These are phyloP conservation scores for Natator depressus DNA, from an alignment of 2,113 vertebrate genomes.

Conservation along the genomic window DNA sequence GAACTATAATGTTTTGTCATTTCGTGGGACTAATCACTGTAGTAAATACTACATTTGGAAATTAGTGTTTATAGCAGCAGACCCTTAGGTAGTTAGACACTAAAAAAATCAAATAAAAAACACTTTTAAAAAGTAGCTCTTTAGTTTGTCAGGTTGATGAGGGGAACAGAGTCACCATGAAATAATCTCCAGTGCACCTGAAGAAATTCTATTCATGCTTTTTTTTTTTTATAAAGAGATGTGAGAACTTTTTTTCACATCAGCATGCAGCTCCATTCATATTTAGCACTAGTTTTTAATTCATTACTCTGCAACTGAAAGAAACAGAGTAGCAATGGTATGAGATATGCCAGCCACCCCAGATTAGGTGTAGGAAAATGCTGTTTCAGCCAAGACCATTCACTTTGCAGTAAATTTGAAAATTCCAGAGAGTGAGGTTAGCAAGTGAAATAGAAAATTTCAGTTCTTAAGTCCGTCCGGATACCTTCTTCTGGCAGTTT, in stretches of 20 bases:
- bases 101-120: not conserved
- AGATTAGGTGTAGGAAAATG: conserved; percentile 65
- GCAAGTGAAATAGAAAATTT: not conserved
- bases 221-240: conserved; percentile 67
- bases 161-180: conserved; percentile 15
- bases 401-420: not conserved
- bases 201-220: conserved; percentile 51
- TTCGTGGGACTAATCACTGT: not conserved
- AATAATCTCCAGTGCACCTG: conserved; percentile 65
- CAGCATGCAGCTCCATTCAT: conserved; percentile 58
- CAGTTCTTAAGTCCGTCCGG: not conserved
- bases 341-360: conserved; percentile 67
- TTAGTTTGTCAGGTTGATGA: conserved; percentile 6
- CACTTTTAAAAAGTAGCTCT: not conserved
- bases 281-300: conserved; percentile 62
- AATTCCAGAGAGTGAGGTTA: not conserved
- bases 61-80: not conserved
- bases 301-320: conserved; percentile 64
- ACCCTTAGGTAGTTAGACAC: not conserved
- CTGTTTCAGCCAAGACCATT: conserved; percentile 24
- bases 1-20: not conserved
- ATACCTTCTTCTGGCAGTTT: not conserved
- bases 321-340: conserved; percentile 64
- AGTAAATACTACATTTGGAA: not conserved
- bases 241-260: conserved; percentile 62